Base-by-base conservation (phyloP, 2,888 invertebrate genomes). In the Thereva unica region DNA sequence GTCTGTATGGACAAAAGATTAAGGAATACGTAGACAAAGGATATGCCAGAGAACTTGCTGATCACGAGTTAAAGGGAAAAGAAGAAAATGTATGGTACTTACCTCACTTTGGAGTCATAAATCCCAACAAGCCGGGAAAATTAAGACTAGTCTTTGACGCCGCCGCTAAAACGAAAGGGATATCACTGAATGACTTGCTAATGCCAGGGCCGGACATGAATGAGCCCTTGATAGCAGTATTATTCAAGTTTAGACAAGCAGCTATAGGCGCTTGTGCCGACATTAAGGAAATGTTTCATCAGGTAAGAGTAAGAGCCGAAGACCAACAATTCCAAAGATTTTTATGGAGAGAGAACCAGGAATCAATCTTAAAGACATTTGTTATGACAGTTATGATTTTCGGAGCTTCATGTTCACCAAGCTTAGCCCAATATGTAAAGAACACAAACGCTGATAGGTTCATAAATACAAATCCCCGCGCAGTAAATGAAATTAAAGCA, bases 211-310 rank as follows among this genome's bases (percentile, higher is more conserved):
- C 76, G 0, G 76, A 76, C 41, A 42, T 74, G 0, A 67, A 74
- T 1, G 70, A 73, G n/a, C 69, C 74, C 1, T 47, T 77, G 4
- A 40, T 72, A 0, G 71, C 71, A 0, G 72, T 76, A 0, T n/a
- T 77, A 1, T 71, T 76, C 66, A 73, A 75, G 40, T 77, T 76
- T 55, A 63, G 76, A 6, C 69, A 72, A 63, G 41, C 67, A 1
- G 44, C 55, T 0, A 55, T 75, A 0, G 76, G 75, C 0, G 66
- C 76, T 1, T 72, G 61, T 4, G 76, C 70, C 0, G 78, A 79
- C 54, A 75, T 78, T 0, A 70, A 67, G 5, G 76, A 78, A 54
- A 77, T 78, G 77, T 77, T 76, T 53, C 67, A 73, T 4, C 76
- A 74, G 44, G 67, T 78, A 0, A 70, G 70, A 7, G 73, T 78